These are phyloP conservation scores for Oryzias celebensis DNA, from an alignment of 2,113 vertebrate genomes.

Conservation along the genomic window DNA sequence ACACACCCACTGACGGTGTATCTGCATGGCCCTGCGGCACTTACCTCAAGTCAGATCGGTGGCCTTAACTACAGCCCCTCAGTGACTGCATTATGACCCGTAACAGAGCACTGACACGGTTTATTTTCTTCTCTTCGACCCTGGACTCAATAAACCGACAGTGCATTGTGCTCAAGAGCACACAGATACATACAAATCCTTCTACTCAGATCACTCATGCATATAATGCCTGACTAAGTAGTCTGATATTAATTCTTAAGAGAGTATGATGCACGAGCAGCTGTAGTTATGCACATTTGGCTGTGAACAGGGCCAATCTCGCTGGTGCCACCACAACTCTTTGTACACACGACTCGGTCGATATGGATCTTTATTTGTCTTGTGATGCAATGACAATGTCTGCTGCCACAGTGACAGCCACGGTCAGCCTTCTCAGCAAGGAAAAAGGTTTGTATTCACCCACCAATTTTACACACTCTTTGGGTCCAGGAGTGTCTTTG, in stretches of 20 bases:
- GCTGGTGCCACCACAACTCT: slow-evolving; percentile 50
- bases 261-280: slow-evolving; percentile 49
- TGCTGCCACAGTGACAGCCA: slow-evolving; percentile 73
- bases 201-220: slow-evolving; percentile 33
- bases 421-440: slow-evolving; percentile 71
- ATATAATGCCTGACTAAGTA: slow-evolving; percentile 38
- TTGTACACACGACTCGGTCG: slow-evolving; percentile 53
- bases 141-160: slow-evolving; percentile 35
- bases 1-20: slow-evolving; percentile 28
- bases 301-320: slow-evolving; percentile 37
- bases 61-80: slow-evolving; percentile 30
- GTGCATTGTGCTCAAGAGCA: slow-evolving; percentile 17
- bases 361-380: slow-evolving; percentile 67
- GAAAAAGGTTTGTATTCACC: slow-evolving; percentile 76
- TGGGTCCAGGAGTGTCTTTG: slow-evolving; percentile 64
- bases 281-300: slow-evolving; percentile 69
- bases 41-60: slow-evolving; percentile 46
- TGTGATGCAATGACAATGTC: slow-evolving; percentile 65
- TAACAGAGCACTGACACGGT: slow-evolving; percentile 49
- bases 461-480: slow-evolving; percentile 83
- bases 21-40: slow-evolving; percentile 56
- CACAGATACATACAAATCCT: slow-evolving; percentile 41
- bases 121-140: slow-evolving; percentile 41
- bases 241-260: slow-evolving; percentile 43
- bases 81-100: slow-evolving; percentile 61